phyloP scores from a whole-genome alignment of 1,140 invertebrate genomes.

The Papilio helenus region DNA sequence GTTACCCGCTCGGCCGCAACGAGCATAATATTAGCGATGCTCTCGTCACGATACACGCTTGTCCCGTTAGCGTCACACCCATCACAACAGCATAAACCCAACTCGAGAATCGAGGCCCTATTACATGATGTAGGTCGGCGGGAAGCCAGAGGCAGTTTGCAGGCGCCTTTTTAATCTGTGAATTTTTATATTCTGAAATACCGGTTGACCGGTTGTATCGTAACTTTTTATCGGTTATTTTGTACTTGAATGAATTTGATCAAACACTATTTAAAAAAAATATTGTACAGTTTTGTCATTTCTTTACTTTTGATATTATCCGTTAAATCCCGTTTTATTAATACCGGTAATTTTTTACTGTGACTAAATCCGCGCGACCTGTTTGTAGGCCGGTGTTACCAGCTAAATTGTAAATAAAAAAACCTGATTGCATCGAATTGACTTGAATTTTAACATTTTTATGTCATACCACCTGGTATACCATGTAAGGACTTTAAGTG shows the following conservation, averaged over 20 bases:
- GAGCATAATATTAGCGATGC: constrained; percentile 20
- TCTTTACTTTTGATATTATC: not conserved
- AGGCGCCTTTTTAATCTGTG: constrained; percentile 16
- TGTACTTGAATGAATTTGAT: not conserved
- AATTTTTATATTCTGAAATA: not conserved
- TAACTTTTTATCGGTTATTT: not conserved
- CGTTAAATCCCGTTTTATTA: not conserved
- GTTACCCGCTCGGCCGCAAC: constrained; percentile 15
- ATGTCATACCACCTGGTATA: not conserved
- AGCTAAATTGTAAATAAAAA: not conserved
- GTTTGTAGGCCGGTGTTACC: not conserved
- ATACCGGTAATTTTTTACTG: not conserved
- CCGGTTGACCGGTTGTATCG: not conserved
- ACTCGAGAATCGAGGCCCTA: not conserved
- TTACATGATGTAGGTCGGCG: constrained; percentile 1
- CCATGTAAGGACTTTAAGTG: not conserved
- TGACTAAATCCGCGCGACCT: not conserved
- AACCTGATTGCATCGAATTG: not conserved
- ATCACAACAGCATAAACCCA: not conserved
- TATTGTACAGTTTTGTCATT: too few relatives aligned
- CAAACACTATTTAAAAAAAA: not conserved
- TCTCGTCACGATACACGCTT: constrained; percentile 23
- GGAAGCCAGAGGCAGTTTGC: not conserved
- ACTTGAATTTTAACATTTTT: constrained; percentile 1
- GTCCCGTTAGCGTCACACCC: constrained; percentile 30